Evolutionary conservation across 2,888 invertebrate species (phyloP), one percentile per base, ranked within the genome.

Genomic region (Oligia fasciuncula): DNA sequence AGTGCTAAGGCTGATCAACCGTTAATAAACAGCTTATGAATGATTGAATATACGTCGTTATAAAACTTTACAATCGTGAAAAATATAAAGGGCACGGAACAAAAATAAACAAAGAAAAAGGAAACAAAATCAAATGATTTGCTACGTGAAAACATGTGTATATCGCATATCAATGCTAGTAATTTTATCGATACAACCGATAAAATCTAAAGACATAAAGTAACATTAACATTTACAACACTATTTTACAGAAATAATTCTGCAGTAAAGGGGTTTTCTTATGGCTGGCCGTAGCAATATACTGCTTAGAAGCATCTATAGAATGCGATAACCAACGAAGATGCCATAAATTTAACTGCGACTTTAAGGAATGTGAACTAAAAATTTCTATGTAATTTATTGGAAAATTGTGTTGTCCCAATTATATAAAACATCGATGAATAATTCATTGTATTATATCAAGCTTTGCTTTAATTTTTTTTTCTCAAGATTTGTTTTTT

Each of bases 121-220:
- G 17, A 35, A 46, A 19, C 29, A 40, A 17, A 4, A 43, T 43
- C n/a, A 6, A 46, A 29, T 46, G 4, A 76, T 62, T 62, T 23
- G 40, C 46, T 23, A 54, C 35, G 43, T 54, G 13, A 43, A 49
- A 68, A 76, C 54, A 14, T 51, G 17, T 43, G 11, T 63, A 40
- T 54, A 63, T 23, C 5, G 17, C n/a, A 3, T 29, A n/a, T n/a
- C 63, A 19, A 29, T 17, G 60, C 29, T 73, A 73, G 35, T 40
- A 49, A 49, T 74, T 68, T 78, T 57, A 57, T 51, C 60, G 29
- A 67, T 57, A 43, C 19, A 40, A 14, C 35, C 54, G 54, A 69
- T 84, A 85, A 54, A 76, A 70, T 73, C 40, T 70, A 40, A 71
- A 40, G 60, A 66, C 73, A 65, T 77, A 71, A 70, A 77, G 51